phyloP scores from a whole-genome alignment of 1,140 invertebrate genomes.

The Riptortus pedestris region DNA sequence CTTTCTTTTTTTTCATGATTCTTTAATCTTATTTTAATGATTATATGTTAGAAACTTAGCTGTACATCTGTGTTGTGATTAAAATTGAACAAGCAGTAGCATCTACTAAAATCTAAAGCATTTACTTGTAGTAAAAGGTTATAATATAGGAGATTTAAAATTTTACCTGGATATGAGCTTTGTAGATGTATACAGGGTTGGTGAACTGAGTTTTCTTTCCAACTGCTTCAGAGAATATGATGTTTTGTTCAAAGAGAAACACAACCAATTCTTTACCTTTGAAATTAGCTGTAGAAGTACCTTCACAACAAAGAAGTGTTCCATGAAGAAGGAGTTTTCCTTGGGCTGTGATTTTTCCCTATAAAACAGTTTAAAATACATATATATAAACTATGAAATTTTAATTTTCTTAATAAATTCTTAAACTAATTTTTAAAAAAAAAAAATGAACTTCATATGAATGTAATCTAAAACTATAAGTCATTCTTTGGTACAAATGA shows the following conservation, averaged over 20 bases:
- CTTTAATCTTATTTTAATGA: too few relatives aligned
- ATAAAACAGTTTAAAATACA: conserved; percentile 35
- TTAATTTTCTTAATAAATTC: neutral
- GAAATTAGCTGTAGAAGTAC: conserved; percentile 43
- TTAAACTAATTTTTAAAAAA: too few relatives aligned
- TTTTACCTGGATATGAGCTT: conserved; percentile 95
- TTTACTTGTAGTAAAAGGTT: too few relatives aligned
- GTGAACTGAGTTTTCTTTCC: conserved; percentile 89
- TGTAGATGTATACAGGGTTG: conserved; percentile 91
- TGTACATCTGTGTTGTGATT: too few relatives aligned
- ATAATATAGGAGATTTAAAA: too few relatives aligned
- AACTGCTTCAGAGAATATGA: conserved; percentile 91
- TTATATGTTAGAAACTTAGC: too few relatives aligned
- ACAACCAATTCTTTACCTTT: conserved; percentile 85
- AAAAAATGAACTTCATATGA: neutral
- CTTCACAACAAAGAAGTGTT: conserved; percentile 68
- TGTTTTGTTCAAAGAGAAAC: conserved; percentile 96
- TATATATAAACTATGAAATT: neutral
- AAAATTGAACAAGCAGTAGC: too few relatives aligned
- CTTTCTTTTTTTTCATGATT: too few relatives aligned
- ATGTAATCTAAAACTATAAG: too few relatives aligned
- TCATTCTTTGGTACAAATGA: too few relatives aligned
- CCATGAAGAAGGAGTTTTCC: conserved; percentile 91
- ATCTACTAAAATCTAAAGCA: too few relatives aligned
- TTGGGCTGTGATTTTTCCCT: conserved; percentile 96